Evolutionary conservation across 2,888 invertebrate species (phyloP), one percentile per base, ranked within the genome.

Genomic region (Nephrotoma guestfalica): DNA sequence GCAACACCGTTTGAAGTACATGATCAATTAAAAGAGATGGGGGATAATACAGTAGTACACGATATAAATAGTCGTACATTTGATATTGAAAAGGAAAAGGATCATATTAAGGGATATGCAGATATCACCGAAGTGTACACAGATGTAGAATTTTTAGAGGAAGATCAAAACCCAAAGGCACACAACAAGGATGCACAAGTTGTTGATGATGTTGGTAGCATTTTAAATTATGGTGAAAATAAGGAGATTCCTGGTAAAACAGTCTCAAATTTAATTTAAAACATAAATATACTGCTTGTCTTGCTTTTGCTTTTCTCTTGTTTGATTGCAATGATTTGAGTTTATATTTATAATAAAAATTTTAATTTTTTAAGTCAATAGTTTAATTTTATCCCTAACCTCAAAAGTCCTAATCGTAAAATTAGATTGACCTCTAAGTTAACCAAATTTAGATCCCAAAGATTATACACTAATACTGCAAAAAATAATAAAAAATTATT

Each of bases 71-170:
- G 90, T 11, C 91, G 91, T 86, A 90, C 91, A 86, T 92, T 92
- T 87, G 91, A 93, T 89, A 88, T 91, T 4, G 92, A 92, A 51
- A 89, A 91, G 11, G 93, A 93, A 88, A 91, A 91, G 87, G 89
- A 92, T 88, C 92, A 93, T 89, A 90, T 93, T 9, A 93, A 93
- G 89, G 92, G 92, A 85, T 90, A 92, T 87, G 90, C 90, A 86
- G 91, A 90, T 86, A 89, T 88, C 18, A 89, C 90, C 42, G 93
- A 93, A 86, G 90, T 90, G 41, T 89, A 91, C 86, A 93, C 94
- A 4, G 94, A 94, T 89, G 90, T 92, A 86, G 94, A 94, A 89
- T 93, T 93, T 89, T 89, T 93, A 86, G 92, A 92, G 85, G 91
- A 91, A 87, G 91, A 91, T 87, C 89, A 89, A 86, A 41, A 18